These are phyloP conservation scores for Otus sunia DNA, from an alignment of 2,113 vertebrate species.

Conservation along the genomic window DNA sequence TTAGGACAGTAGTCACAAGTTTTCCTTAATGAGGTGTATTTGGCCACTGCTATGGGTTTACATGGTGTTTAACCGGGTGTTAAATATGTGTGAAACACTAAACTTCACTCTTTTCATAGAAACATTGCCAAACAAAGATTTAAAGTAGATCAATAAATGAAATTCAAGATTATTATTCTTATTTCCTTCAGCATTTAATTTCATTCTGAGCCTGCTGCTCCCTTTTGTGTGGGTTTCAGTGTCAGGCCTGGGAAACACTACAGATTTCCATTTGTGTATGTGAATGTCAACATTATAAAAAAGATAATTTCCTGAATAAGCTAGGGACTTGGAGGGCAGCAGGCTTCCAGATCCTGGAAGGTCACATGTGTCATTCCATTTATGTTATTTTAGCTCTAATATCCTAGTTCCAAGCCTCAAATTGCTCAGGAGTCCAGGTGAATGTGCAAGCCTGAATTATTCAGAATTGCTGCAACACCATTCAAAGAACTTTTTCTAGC, in stretches of 20 bases:
- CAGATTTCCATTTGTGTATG: background rate
- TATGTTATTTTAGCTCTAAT: background rate
- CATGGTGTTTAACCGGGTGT: background rate
- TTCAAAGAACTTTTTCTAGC: background rate
- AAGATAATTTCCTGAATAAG: constrained; percentile 5
- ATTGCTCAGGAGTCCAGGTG: background rate
- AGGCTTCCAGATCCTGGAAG: background rate
- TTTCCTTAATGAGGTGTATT: background rate
- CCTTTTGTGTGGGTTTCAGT: background rate
- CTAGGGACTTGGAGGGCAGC: background rate
- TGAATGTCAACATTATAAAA: constrained; percentile 3
- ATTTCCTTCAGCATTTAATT: background rate
- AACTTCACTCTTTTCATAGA: background rate
- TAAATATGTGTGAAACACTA: constrained; percentile 1
- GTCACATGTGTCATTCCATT: background rate
- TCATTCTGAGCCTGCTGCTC: background rate
- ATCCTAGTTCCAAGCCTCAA: background rate
- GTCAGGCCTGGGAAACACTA: background rate
- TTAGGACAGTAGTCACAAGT: background rate
- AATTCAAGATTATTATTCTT: background rate
- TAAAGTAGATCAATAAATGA: constrained; percentile 3
- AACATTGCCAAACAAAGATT: background rate
- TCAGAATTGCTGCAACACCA: background rate
- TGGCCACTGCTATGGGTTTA: background rate
- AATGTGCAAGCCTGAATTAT: background rate